Base-by-base conservation (phyloP, 2,888 invertebrate genomes). In the Chrysina gloriosa region DNA sequence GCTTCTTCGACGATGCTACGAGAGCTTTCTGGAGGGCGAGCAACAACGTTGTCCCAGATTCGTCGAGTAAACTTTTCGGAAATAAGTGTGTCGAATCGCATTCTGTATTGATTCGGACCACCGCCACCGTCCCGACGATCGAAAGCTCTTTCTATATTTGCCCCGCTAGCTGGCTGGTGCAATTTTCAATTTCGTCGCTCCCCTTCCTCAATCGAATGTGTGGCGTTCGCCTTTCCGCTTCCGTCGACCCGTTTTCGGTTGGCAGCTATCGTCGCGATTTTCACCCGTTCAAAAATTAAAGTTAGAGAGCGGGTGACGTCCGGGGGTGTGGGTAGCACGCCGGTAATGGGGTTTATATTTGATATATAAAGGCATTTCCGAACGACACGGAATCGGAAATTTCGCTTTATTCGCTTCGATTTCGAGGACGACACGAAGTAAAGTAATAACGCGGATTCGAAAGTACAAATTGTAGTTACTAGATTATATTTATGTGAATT, bases 41-140 rank as follows among this genome's bases (percentile, higher is more conserved):
- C n/a, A n/a, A n/a, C n/a, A n/a, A n/a, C n/a, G n/a, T n/a, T n/a
- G n/a, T n/a, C n/a, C n/a, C n/a, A n/a, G n/a, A n/a, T n/a, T n/a
- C n/a, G n/a, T n/a, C n/a, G n/a, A n/a, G n/a, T n/a, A n/a, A n/a
- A n/a, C n/a, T n/a, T n/a, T n/a, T n/a, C n/a, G n/a, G 14, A 36
- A 11, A 36, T 36, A 36, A 36, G 36, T 36, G 36, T 36, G 36
- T 14, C 36, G 14, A 11, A n/a, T 36, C 36, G n/a, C 11, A 36
- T n/a, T 36, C n/a, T n/a, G 36, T 36, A 36, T 36, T 36, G 36
- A 36, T 36, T 36, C 36, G 36, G n/a, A 36, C 36, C 11, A 36
- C n/a, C 14, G 36, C 36, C n/a, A 11, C 9, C 14, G 36, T n/a
- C 14, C 36, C 36, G 36, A 36, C n/a, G 14, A 14, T 4, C 11